A percentile compares a stretch with the other conserved stretches of the same genome.
phyloP scores from a whole-genome alignment of 2,797 vertebrate genomes.

The Rhabdomys pumilio region DNA sequence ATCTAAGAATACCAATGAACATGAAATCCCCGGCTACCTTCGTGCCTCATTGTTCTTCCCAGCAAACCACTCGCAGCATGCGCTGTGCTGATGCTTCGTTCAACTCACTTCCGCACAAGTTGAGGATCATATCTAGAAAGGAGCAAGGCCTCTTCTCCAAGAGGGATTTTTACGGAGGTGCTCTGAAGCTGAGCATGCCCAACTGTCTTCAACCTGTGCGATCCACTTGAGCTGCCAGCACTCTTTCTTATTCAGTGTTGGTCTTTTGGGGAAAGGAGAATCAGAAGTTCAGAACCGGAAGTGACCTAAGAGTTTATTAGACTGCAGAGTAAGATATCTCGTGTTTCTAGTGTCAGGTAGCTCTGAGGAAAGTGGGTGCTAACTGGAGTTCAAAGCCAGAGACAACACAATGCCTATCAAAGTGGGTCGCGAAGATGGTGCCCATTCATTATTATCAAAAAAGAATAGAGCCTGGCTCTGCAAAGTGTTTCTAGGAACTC shows the following conservation, averaged over 20 bases:
- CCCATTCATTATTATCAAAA: background rate
- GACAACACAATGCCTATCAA: background rate
- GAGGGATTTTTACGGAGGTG: background rate
- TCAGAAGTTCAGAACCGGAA: conserved; percentile 41
- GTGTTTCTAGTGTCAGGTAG: background rate
- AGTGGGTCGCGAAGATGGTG: background rate
- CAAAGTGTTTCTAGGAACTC: background rate
- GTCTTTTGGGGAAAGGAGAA: conserved; percentile 25
- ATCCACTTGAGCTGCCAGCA: background rate
- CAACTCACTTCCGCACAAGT: background rate
- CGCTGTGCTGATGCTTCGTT: background rate
- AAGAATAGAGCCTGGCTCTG: background rate
- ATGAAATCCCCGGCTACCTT: background rate
- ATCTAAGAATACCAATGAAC: conserved; percentile 25
- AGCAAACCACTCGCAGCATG: background rate
- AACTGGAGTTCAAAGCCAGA: too few relatives aligned
- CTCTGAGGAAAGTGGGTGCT: background rate
- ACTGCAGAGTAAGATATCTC: background rate
- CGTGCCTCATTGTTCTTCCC: background rate
- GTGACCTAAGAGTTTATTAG: background rate
- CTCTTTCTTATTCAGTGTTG: background rate
- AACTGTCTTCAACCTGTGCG: background rate
- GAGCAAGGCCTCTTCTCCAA: background rate
- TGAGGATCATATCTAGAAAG: background rate
- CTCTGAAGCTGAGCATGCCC: background rate